Conservation (phyloP, 1,140 invertebrate genomes). For the Drosophila grimshawi region DNA sequence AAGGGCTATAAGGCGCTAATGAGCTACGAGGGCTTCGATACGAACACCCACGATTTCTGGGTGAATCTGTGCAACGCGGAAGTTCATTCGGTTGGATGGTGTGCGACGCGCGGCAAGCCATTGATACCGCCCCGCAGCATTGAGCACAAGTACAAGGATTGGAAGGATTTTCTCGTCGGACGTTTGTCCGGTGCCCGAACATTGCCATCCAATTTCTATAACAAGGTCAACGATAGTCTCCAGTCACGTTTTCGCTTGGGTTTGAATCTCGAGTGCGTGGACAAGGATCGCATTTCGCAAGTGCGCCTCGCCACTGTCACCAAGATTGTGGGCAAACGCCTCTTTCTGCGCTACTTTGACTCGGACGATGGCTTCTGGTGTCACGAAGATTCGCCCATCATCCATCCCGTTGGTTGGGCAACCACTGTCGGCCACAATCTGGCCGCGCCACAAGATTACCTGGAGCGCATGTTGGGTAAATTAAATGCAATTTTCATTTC, state of each 20-base stretch:
- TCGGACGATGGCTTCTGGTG: constrained; percentile 97
- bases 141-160: constrained; percentile 96
- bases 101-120: constrained; percentile 96
- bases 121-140: constrained; percentile 96
- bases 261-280: constrained; percentile 96
- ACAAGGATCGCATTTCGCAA: constrained; percentile 97
- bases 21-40: constrained; percentile 96
- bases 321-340: constrained; percentile 95
- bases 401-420: constrained; percentile 98
- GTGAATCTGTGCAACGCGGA: constrained; percentile 96
- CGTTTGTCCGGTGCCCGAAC: constrained; percentile 96
- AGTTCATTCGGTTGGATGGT: constrained; percentile 98
- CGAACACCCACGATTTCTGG: constrained; percentile 97
- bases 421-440: constrained; percentile 93
- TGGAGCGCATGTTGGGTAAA: constrained; percentile 87
- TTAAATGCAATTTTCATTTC: background rate
- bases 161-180: constrained; percentile 97
- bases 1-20: constrained; percentile 96
- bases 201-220: constrained; percentile 95
- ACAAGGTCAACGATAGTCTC: constrained; percentile 93
- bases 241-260: constrained; percentile 93
- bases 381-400: constrained; percentile 96
- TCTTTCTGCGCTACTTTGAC: constrained; percentile 96
- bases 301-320: constrained; percentile 95
- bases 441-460: constrained; percentile 91